Percentiles rank a stretch among this genome's conserved stretches.
phyloP scores from a whole-genome alignment of 2,888 invertebrate species.

The Caenorhabditis afra region DNA sequence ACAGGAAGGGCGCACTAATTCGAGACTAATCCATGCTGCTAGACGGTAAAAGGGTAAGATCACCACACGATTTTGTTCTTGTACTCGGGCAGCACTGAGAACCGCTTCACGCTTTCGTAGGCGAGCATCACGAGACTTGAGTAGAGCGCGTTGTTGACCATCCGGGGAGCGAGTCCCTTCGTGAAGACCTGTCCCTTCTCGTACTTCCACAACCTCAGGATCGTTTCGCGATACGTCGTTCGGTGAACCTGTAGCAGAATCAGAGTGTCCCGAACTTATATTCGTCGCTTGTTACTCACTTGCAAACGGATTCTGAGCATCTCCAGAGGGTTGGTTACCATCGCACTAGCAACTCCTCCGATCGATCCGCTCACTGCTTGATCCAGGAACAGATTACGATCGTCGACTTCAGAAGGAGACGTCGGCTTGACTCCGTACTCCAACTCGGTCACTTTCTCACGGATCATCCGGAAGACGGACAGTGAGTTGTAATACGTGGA shows the following conservation, averaged over 20 bases:
- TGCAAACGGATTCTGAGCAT: conserved; percentile 76
- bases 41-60: conserved; percentile 25
- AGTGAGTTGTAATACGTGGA: conserved; percentile 76
- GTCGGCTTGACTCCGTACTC: conserved; percentile 62
- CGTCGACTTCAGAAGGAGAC: conserved; percentile 63
- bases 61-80: conserved; percentile 76
- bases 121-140: conserved; percentile 76
- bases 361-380: conserved; percentile 76
- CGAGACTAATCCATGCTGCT: conserved; percentile 8
- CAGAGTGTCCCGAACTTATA: too few species aligned
- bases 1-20: conserved; percentile 21
- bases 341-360: conserved; percentile 75
- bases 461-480: conserved; percentile 60
- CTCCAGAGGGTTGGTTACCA: conserved; percentile 76
- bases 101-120: conserved; percentile 77
- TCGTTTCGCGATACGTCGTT: conserved; percentile 74
- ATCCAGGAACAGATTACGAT: conserved; percentile 70
- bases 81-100: conserved; percentile 74
- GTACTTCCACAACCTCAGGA: conserved; percentile 72
- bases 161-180: conserved; percentile 77
- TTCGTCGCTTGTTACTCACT: too few species aligned
- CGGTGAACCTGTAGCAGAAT: conserved; percentile 73
- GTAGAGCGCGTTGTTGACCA: conserved; percentile 76
- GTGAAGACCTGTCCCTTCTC: conserved; percentile 76
- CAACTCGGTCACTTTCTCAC: conserved; percentile 62